Conservation (phyloP, 2,113 vertebrate species). For the Hippolais icterina region DNA sequence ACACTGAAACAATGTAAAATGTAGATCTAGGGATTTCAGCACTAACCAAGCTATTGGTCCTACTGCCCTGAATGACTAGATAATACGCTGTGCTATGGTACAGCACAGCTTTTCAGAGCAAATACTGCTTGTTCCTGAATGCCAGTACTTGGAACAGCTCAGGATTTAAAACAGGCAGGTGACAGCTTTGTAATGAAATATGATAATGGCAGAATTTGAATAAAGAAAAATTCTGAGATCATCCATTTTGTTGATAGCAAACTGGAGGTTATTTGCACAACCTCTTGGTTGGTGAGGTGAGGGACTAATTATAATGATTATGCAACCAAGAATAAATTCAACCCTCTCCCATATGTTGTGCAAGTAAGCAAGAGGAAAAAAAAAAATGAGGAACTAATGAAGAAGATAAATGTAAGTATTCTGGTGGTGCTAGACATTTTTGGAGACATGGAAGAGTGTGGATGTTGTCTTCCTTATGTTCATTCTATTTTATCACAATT, state of each 20-base stretch:
- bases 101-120: background rate
- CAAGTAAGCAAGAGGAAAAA: background rate
- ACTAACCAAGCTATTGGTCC: background rate
- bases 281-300: background rate
- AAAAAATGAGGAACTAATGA: background rate
- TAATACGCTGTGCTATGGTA: background rate
- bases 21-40: background rate
- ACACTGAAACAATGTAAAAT: background rate
- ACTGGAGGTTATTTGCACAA: background rate
- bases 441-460: background rate
- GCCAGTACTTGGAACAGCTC: background rate
- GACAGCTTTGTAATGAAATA: background rate
- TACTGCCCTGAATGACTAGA: background rate
- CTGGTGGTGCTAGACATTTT: background rate
- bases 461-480: background rate
- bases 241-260: background rate
- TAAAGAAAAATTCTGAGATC: background rate
- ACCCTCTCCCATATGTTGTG: background rate
- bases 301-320: slow-evolving; percentile 7
- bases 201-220: background rate
- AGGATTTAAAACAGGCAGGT: background rate
- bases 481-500: background rate
- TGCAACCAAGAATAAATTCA: slow-evolving; percentile 6
- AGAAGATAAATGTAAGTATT: background rate
- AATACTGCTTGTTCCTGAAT: background rate